Evolutionary conservation across 2,888 invertebrate species (phyloP).

Genomic region (Hemaris fuciformis): DNA sequence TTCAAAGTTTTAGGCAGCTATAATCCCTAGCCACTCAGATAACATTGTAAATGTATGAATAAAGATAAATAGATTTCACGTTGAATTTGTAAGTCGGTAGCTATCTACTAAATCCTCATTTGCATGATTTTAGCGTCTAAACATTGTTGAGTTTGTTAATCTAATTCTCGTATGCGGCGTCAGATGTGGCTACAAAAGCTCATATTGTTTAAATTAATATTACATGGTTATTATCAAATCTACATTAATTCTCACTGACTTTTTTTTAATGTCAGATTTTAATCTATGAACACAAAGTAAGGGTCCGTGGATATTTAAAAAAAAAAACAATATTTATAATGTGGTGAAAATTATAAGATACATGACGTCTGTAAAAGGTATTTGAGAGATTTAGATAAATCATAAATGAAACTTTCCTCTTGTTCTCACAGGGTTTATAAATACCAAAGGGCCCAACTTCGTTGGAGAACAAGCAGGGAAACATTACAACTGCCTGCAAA

Average conservation of each 20-base stretch:
- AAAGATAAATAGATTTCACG: not conserved
- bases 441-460: constrained; percentile 85
- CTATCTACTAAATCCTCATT: constrained; percentile 5
- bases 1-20: not conserved
- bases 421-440: constrained; percentile 79
- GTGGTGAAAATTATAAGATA: too few relatives aligned
- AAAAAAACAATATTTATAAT: too few relatives aligned
- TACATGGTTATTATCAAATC: too few relatives aligned
- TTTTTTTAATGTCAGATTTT: not conserved
- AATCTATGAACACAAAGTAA: not conserved
- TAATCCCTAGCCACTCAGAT: not conserved
- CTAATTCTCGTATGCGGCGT: not conserved
- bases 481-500: constrained; percentile 77
- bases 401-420: not conserved
- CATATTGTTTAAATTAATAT: too few relatives aligned
- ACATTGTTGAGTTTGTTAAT: constrained; percentile 9
- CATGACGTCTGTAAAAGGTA: too few relatives aligned
- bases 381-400: too few relatives aligned
- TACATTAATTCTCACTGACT: not conserved
- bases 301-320: too few relatives aligned
- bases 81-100: not conserved
- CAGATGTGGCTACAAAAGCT: not conserved
- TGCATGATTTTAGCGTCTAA: constrained; percentile 1
- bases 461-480: constrained; percentile 84
- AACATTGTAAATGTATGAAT: constrained; percentile 3